Evolutionary conservation across 2,113 vertebrate species (phyloP).

Genomic region (Sturnus vulgaris): DNA sequence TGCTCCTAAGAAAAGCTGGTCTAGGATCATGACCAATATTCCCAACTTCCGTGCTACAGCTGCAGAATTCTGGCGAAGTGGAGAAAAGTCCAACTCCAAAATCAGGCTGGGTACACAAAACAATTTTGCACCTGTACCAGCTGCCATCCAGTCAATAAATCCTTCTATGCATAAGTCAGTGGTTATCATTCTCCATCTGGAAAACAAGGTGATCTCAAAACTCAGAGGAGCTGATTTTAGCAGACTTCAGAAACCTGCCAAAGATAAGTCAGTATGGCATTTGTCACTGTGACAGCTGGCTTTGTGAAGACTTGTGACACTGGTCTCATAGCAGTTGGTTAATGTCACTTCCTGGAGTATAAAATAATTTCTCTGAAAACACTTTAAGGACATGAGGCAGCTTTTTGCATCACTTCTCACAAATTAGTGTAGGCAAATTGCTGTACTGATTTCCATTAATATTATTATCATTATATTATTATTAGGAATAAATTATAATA

Average conservation of each 20-base stretch:
- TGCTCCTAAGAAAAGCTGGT: neutral
- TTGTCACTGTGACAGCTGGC: neutral
- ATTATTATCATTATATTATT: neutral
- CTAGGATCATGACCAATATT: neutral
- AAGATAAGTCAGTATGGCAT: neutral
- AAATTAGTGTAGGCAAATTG: neutral
- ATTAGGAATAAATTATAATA: neutral
- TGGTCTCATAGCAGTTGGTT: neutral
- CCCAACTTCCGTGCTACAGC: neutral
- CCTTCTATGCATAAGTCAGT: neutral
- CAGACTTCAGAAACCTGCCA: neutral
- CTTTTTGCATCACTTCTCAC: neutral
- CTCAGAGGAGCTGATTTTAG: neutral
- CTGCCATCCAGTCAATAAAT: neutral
- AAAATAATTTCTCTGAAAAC: neutral
- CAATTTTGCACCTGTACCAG: neutral
- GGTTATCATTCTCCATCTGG: neutral
- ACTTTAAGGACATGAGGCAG: neutral
- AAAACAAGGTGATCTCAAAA: neutral
- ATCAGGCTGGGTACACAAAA: neutral
- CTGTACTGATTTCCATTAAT: neutral
- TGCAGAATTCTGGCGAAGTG: neutral
- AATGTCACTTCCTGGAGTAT: neutral
- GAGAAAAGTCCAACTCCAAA: neutral
- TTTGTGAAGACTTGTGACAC: neutral